Evolutionary conservation across 2,797 vertebrate species (phyloP).

Genomic region (Sylvilagus floridanus): DNA sequence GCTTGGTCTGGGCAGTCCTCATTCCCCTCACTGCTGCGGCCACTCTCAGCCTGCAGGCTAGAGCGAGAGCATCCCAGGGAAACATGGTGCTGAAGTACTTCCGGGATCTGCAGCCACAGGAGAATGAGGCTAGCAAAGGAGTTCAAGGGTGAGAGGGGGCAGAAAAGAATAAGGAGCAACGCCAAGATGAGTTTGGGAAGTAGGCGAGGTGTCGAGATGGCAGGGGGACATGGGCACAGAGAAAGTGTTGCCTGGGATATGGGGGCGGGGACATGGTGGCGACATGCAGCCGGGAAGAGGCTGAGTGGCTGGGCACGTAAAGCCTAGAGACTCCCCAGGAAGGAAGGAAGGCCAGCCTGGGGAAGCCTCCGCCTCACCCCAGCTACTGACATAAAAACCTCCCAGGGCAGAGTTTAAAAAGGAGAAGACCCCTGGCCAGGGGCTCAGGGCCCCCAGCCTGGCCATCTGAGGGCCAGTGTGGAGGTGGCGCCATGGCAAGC

Average conservation of each 20-base stretch:
- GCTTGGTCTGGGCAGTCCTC: background rate
- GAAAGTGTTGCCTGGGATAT: background rate
- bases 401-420: background rate
- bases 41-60: background rate
- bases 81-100: no score
- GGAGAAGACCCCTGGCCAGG: background rate
- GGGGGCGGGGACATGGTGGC: background rate
- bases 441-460: no score
- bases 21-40: background rate
- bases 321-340: no score
- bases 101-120: background rate
- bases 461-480: no score
- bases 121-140: background rate
- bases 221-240: no score
- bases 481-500: no score
- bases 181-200: background rate
- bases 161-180: background rate
- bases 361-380: background rate
- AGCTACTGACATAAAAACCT: background rate
- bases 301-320: no score
- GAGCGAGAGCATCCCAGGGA: background rate
- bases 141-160: background rate
- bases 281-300: background rate
- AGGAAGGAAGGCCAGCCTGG: background rate
- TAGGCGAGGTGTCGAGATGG: accelerated